These are phyloP conservation scores for Sciurus carolinensis DNA, from an alignment of 2,797 vertebrate species.

Conservation along the genomic window DNA sequence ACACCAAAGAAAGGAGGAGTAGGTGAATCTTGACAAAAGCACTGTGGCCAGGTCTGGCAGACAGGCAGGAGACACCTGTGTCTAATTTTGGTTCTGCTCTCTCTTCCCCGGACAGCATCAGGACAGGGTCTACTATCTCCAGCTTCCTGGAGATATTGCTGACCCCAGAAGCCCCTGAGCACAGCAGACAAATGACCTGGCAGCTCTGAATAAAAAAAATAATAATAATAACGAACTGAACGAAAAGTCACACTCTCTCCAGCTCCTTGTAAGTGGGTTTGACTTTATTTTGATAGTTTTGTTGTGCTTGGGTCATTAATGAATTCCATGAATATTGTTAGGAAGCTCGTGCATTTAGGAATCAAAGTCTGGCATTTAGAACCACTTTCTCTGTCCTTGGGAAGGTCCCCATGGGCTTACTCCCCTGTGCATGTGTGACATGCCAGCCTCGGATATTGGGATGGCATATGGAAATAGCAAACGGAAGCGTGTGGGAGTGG, in stretches of 20 bases:
- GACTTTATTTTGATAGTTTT: conserved; percentile 40
- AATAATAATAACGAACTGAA: not conserved
- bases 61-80: not conserved
- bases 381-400: conserved; percentile 14
- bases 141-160: not conserved
- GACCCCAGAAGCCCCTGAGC: not conserved
- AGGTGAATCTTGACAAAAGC: not conserved
- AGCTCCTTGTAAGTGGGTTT: not conserved
- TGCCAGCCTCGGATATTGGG: not conserved
- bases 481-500: not conserved
- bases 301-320: conserved; percentile 6
- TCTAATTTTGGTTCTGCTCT: not conserved
- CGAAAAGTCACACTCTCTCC: not conserved
- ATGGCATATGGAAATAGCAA: not conserved
- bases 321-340: not conserved
- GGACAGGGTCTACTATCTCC: not conserved
- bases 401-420: not conserved
- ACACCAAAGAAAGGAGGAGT: not conserved
- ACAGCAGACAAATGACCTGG: not conserved
- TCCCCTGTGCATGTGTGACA: not conserved
- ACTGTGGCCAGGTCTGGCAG: not conserved
- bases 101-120: not conserved
- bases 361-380: not conserved
- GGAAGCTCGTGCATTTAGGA: not conserved
- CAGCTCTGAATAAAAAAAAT: not conserved